Conservation (phyloP, 2,888 invertebrate species). For the Plusia festucae region DNA sequence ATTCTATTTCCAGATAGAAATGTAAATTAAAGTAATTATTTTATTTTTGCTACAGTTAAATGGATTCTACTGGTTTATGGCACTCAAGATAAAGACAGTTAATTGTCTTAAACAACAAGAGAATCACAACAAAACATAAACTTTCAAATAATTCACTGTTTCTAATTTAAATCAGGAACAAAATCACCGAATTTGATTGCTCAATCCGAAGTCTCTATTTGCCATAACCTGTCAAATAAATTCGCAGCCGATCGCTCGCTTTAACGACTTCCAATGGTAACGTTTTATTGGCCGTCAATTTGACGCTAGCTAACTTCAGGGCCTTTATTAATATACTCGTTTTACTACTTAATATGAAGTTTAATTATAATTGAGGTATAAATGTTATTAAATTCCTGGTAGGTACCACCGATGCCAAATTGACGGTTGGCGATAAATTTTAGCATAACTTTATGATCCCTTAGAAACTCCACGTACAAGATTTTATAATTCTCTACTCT, state of each 20-base stretch:
- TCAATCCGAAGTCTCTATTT: conserved; percentile 67
- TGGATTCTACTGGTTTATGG: background rate
- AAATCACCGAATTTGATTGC: conserved; percentile 67
- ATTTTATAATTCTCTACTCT: background rate
- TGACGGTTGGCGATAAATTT: conserved; percentile 21
- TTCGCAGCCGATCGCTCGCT: conserved; percentile 61
- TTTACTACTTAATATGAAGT: conserved; percentile 59
- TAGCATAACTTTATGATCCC: background rate
- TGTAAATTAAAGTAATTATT: background rate
- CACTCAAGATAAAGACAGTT: conserved; percentile 5
- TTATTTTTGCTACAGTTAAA: background rate
- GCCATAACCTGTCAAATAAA: conserved; percentile 80
- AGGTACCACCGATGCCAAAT: conserved; percentile 17
- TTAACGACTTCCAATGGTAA: conserved; percentile 70
- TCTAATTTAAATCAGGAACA: conserved; percentile 59
- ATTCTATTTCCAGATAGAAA: background rate
- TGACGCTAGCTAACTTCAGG: conserved; percentile 48
- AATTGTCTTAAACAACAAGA: conserved; percentile 15
- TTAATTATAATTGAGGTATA: conserved; percentile 49
- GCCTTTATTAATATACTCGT: conserved; percentile 59
- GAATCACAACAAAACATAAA: conserved; percentile 27
- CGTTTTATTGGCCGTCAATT: conserved; percentile 71
- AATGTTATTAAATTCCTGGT: conserved; percentile 37
- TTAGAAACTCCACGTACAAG: background rate
- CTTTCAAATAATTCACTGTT: conserved; percentile 32